These are phyloP conservation scores for Ferrisia virgata DNA, from an alignment of 2,888 invertebrate genomes.

Conservation along the genomic window DNA sequence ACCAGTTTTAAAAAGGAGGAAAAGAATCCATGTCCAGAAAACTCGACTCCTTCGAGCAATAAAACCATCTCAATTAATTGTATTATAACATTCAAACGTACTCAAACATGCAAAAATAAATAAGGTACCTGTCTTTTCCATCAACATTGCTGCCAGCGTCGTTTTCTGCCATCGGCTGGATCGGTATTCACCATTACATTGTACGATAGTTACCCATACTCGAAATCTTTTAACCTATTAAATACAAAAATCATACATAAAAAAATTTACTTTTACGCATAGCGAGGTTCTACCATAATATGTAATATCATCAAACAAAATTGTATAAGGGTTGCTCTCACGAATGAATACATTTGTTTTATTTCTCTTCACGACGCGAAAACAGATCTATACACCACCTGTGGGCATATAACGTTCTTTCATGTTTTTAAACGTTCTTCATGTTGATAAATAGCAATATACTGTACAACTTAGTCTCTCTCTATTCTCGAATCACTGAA, in stretches of 20 bases:
- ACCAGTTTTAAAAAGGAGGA: no score
- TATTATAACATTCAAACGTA: no score
- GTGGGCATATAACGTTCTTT: neutral
- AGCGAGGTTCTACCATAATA: neutral
- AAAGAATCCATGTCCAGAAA: no score
- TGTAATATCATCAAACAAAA: neutral
- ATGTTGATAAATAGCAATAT: conserved; percentile 18
- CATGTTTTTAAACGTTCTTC: conserved; percentile 12
- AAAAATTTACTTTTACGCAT: neutral
- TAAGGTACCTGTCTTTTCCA: conserved; percentile 18
- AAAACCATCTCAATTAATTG: no score
- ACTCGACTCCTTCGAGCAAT: no score
- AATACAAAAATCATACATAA: neutral
- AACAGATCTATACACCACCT: neutral
- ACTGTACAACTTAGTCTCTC: neutral
- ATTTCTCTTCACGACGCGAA: neutral
- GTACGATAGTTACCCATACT: neutral
- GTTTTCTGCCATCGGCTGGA: conserved; percentile 15
- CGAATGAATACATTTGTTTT: conserved; percentile 8
- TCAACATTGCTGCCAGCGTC: conserved; percentile 20
- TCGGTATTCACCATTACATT: neutral
- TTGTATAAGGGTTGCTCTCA: neutral
- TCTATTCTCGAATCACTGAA: conserved; percentile 11
- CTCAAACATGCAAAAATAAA: neutral
- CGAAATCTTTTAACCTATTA: neutral